Base-by-base conservation (phyloP, 1,140 invertebrate species). In the Octopus sinensis region DNA sequence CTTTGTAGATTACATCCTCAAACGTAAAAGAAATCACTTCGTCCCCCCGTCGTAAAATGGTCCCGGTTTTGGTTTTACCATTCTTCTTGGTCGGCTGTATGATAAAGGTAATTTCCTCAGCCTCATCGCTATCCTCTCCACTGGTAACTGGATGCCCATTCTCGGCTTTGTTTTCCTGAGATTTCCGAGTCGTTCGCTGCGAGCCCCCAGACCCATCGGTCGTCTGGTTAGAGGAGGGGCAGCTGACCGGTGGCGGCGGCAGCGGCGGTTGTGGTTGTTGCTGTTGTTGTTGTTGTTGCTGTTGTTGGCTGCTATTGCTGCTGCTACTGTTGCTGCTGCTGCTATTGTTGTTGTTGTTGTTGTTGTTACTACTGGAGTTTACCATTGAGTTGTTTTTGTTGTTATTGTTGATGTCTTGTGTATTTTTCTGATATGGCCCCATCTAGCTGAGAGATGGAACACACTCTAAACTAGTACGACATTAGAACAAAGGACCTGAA, bases 1-100 rank as follows among this genome's bases (percentile, higher is more conserved):
- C 76, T 77, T 77, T 77, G 52, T 77, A 77, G 23, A 53, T 43
- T 52, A 77, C 76, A 77, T 77, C 52, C 30, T 77, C 76, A 51
- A 77, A 53, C 7, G 76, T 77, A 77, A 77, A 77, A 53, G 76
- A 77, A 13, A 77, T 53, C 23, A 77, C 76, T 77, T 77, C 76
- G 52, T 77, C 76, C 43, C 76, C 76, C 43, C 52, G 23, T 6
- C 76, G 30, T 12, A 77, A 51, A 77, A 77, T 53, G 52, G 52
- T 77, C 23, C 76, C 76, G 5, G 30, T 53, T 77, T 51, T 77
- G 76, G 76, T 77, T 77, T 53, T 77, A 4, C 76, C 52, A 53
- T 53, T 77, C 7, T 53, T 51, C 17, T 77, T 77, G 13, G 43
- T 53, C 17, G 43, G 52, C 17, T n/a, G 76, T 77, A 77, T 52